Evolutionary conservation across 2,113 vertebrate genomes (phyloP).

Genomic region (Felis chaus): DNA sequence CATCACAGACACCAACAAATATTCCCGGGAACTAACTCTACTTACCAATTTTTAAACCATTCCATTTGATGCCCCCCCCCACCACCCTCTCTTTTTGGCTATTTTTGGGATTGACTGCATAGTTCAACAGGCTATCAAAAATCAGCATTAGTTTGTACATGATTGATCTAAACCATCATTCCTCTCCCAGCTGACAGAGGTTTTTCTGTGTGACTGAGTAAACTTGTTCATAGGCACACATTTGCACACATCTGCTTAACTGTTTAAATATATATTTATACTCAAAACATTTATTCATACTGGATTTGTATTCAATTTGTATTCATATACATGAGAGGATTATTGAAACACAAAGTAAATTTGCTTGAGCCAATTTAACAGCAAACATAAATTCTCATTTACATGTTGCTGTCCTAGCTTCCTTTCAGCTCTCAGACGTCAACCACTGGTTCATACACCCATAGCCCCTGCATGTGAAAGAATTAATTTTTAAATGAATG

Average conservation of each 20-base stretch:
- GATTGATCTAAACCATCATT: background rate
- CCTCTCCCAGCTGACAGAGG: background rate
- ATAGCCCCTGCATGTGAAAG: background rate
- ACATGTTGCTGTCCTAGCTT: background rate
- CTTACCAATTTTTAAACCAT: background rate
- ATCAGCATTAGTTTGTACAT: background rate
- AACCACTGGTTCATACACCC: background rate
- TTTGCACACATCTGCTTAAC: background rate
- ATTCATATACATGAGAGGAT: background rate
- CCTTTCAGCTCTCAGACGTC: background rate
- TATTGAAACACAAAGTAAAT: constrained; percentile 27
- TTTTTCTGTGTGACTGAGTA: background rate
- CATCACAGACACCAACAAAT: background rate
- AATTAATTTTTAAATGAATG: background rate
- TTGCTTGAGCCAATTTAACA: background rate
- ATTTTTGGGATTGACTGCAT: background rate
- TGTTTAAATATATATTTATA: background rate
- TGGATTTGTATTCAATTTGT: background rate
- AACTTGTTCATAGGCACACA: background rate
- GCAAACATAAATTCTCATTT: background rate
- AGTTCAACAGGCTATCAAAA: background rate
- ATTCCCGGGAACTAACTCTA: background rate
- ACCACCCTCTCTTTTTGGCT: background rate
- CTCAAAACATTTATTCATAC: background rate
- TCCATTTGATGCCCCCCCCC: background rate